A percentile compares a stretch with the other conserved stretches of the same genome.
These are phyloP conservation scores for Perca flavescens DNA, from an alignment of 2,113 vertebrate species.

Conservation along the genomic window DNA sequence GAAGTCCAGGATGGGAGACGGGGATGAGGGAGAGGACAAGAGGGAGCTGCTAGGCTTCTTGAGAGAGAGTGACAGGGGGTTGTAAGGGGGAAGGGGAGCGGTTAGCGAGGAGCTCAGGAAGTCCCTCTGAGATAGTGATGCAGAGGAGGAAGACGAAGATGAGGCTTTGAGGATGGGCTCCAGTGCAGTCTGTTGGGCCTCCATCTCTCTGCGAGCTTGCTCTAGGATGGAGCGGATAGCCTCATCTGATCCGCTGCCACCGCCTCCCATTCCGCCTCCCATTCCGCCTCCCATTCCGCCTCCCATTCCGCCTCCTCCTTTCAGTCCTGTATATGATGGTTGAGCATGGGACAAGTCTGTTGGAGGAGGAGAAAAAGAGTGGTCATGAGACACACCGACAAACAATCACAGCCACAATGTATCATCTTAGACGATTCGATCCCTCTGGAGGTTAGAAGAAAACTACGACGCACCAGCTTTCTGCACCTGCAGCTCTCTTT, in stretches of 20 bases:
- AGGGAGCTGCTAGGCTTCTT: slow-evolving; percentile 88
- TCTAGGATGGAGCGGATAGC: slow-evolving; percentile 96
- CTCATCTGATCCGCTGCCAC: slow-evolving; percentile 88
- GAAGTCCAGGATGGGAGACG: slow-evolving; percentile 87
- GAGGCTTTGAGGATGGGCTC: slow-evolving; percentile 93
- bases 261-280: slow-evolving; percentile 69
- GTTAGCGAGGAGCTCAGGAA: slow-evolving; percentile 90
- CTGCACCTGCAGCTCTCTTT: slow-evolving; percentile 96
- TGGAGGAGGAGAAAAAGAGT: slow-evolving; percentile 49
- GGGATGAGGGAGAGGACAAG: slow-evolving; percentile 84
- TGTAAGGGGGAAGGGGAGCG: slow-evolving; percentile 88
- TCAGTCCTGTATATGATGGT: slow-evolving; percentile 75
- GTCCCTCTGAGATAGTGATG: slow-evolving; percentile 89
- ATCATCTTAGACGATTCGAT: slow-evolving; percentile 6
- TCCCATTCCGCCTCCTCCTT: slow-evolving; percentile 75
- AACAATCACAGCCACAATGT: slow-evolving; percentile 7
- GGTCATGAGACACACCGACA: slow-evolving; percentile 20
- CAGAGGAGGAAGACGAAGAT: slow-evolving; percentile 81
- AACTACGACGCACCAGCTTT: slow-evolving; percentile 88
- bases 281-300: slow-evolving; percentile 64
- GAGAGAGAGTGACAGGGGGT: slow-evolving; percentile 90
- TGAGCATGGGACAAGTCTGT: slow-evolving; percentile 88
- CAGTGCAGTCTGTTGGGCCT: slow-evolving; percentile 93
- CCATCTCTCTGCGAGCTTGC: slow-evolving; percentile 95
- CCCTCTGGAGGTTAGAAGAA: slow-evolving; percentile 14